phyloP scores from a whole-genome alignment of 1,140 invertebrate genomes.

The Sarcophaga peregrina region DNA sequence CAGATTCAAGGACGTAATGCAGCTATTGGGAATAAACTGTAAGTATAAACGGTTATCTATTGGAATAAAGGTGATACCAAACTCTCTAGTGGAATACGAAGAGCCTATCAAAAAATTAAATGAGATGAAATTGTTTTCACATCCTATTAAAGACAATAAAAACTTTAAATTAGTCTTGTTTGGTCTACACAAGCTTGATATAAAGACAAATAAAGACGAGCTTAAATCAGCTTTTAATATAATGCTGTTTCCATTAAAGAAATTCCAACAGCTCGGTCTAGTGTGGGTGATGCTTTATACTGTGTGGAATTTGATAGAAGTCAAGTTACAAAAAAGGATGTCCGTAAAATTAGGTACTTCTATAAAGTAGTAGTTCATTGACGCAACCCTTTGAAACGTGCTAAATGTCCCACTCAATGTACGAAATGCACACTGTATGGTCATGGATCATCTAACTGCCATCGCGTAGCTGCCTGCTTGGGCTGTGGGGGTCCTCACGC shows the following conservation, averaged over 20 bases:
- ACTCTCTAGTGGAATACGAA: not conserved
- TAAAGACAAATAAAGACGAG: not conserved
- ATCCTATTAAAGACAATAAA: not conserved
- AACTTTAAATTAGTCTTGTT: not conserved
- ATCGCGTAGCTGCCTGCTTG: not conserved
- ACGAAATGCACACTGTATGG: not conserved
- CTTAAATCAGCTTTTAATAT: not conserved
- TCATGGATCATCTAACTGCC: conserved; percentile 10
- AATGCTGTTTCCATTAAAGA: not conserved
- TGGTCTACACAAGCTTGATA: not conserved
- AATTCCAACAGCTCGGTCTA: not conserved
- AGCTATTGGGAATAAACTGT: not conserved
- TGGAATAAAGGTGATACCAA: conserved; percentile 22
- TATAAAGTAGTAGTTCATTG: not conserved
- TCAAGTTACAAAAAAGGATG: not conserved
- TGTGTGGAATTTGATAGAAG: not conserved
- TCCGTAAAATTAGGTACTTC: conserved; percentile 9
- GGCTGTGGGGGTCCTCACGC: not conserved
- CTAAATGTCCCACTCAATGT: too few relatives aligned
- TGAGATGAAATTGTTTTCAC: not conserved
- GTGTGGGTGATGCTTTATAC: not conserved
- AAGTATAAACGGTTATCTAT: conserved; percentile 6
- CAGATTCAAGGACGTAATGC: not conserved
- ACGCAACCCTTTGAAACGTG: not conserved
- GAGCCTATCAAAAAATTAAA: not conserved